Evolutionary conservation across 2,113 vertebrate genomes (phyloP), one percentile per base, ranked within the genome.

Genomic region (Dascyllus trimaculatus): DNA sequence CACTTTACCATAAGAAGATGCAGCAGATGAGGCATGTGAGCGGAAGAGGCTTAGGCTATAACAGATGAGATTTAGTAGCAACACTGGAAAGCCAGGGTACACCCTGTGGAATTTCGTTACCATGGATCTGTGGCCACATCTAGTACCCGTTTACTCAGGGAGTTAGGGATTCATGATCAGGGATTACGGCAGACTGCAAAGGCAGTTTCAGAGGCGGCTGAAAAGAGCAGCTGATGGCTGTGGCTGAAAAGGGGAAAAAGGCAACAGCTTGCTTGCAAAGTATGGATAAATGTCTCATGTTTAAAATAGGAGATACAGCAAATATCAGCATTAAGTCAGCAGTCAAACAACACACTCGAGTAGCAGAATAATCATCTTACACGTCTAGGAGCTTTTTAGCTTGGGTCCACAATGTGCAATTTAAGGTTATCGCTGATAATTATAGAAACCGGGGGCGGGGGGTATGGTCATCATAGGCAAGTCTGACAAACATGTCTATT

Each of bases 101-200:
- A 11, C 86, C 75, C 75, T 35, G 63, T 84, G 81, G 83, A 83
- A 90, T 84, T 83, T 71, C 6, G 69, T 81, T 82, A 81, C 85
- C 73, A 81, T 88, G 84, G 87, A 87, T 86, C 63, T 87, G 48
- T 75, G 79, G 66, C 68, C 84, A 85, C 71, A 85, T 89, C 83
- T 85, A 71, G 81, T 64, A 81, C 64, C 65, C 82, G 88, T 90
- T 92, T 89, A 89, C 77, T 90, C 63, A 82, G 82, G 79, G 86
- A 87, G 74, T 89, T 86, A 73, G 86, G 71, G 73, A 87, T 92
- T 87, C 84, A 84, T 85, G 82, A 86, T 85, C 54, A 43, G 83
- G 82, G 88, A 90, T 89, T 91, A 86, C 0, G 18, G 62, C 71
- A 52, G 80, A 63, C 72, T 65, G 72, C 77, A 76, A 53, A 84